Conservation (phyloP, 2,888 invertebrate species). For the Mesoligia furuncula region DNA sequence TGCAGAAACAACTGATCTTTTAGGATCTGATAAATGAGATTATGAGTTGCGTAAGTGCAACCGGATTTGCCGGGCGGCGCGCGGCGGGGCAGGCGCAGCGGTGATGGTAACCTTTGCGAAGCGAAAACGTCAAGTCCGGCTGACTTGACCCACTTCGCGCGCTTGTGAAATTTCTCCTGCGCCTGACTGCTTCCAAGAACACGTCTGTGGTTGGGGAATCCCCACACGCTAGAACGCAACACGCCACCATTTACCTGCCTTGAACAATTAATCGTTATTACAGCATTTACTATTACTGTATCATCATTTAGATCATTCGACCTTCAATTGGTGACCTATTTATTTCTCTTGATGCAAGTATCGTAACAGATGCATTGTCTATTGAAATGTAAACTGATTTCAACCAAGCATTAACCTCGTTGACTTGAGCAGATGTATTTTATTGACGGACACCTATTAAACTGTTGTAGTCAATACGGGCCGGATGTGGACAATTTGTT, state of each 20-base stretch:
- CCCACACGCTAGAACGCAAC: slow-evolving; percentile 72
- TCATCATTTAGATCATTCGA: slow-evolving; percentile 24
- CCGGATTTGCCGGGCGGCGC: slow-evolving; percentile 82
- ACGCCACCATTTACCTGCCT: slow-evolving; percentile 67
- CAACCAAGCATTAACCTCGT: slow-evolving; percentile 79
- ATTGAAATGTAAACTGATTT: slow-evolving; percentile 75
- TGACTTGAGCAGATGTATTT: slow-evolving; percentile 84
- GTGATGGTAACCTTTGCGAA: slow-evolving; percentile 87
- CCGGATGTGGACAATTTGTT: slow-evolving; percentile 88
- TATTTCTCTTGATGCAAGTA: slow-evolving; percentile 51
- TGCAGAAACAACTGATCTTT: slow-evolving; percentile 83
- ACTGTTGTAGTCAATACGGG: slow-evolving; percentile 81
- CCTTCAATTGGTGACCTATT: slow-evolving; percentile 43
- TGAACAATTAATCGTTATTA: slow-evolving; percentile 51
- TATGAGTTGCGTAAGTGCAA: slow-evolving; percentile 86
- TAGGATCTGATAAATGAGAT: slow-evolving; percentile 86
- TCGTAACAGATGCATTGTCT: slow-evolving; percentile 48
- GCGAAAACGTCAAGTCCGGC: slow-evolving; percentile 89
- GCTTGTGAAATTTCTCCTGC: slow-evolving; percentile 89
- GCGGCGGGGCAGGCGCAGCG: slow-evolving; percentile 71
- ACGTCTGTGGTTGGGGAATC: slow-evolving; percentile 82
- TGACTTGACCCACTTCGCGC: slow-evolving; percentile 87
- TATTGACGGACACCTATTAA: slow-evolving; percentile 87
- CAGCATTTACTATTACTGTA: slow-evolving; percentile 35
- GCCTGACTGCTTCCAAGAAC: slow-evolving; percentile 85